Conservation (phyloP, 2,888 invertebrate species). For the Ditylenchus weischeri region DNA sequence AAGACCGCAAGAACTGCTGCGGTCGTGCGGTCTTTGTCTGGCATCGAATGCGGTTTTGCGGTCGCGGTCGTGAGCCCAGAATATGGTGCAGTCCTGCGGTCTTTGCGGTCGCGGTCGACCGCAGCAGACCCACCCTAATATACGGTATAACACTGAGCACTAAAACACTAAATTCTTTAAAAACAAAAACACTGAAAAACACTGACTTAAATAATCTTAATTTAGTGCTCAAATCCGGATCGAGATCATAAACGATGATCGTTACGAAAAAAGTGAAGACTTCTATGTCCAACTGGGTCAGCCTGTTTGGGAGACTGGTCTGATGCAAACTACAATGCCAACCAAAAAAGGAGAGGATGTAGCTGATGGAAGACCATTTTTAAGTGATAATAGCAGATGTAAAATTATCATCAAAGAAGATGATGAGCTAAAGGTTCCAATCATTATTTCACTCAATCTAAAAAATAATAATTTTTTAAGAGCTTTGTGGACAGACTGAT, state of each 20-base stretch:
- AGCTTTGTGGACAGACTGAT: conserved; percentile 83
- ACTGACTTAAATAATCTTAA: background rate
- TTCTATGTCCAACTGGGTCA: conserved; percentile 87
- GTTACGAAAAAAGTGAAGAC: conserved; percentile 91
- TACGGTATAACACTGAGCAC: too few species aligned
- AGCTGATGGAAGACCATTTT: conserved; percentile 78
- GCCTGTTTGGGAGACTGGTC: conserved; percentile 67
- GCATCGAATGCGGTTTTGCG: too few species aligned
- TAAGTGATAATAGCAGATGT: conserved; percentile 79
- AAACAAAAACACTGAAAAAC: too few species aligned
- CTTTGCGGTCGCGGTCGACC: too few species aligned
- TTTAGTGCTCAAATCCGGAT: conserved; percentile 81
- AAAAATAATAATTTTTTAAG: conserved; percentile 18
- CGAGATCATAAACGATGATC: conserved; percentile 88
- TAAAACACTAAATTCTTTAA: too few species aligned
- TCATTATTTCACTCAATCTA: conserved; percentile 10
- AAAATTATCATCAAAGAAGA: conserved; percentile 91
- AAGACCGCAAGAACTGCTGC: too few species aligned
- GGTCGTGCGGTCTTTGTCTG: too few species aligned
- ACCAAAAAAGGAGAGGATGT: conserved; percentile 21
- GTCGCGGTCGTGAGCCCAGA: too few species aligned
- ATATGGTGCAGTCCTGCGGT: too few species aligned
- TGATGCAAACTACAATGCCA: background rate
- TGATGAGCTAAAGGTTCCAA: conserved; percentile 87
- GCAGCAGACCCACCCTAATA: too few species aligned